Evolutionary conservation across 2,888 invertebrate genomes (phyloP), one percentile per base, ranked within the genome.

Genomic region (Eristalis tenax): DNA sequence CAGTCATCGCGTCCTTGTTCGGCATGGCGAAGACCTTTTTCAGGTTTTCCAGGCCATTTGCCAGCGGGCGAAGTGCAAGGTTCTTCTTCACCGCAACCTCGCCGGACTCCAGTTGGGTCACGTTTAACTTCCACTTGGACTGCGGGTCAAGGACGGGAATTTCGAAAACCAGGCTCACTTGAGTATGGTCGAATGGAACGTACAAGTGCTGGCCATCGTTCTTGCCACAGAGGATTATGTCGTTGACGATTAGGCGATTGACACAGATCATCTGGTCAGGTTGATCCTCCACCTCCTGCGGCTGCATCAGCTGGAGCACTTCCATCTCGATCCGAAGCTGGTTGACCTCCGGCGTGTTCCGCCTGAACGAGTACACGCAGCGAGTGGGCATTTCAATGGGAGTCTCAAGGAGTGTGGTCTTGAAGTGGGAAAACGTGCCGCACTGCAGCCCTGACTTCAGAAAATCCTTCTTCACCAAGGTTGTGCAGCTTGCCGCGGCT

Each of bases 151-250:
- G 0, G 59, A 26, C 5, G 6, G 59, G 59, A 4, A 59, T 23
- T 5, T 23, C 26, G 26, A 59, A 59, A 4, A 28, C 59, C 1
- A 59, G 28, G 1, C 1, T 59, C 26, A 26, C 26, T 13, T 83
- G 88, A 5, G 90, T 90, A 2, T 90, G 91, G 79, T 91, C 90
- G 84, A 92, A 92, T 10, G 91, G 92, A 32, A 93, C 35, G 81
- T 92, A 91, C 26, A 92, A 89, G 89, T 96, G 96, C 82, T 95
- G 95, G 22, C 94, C 94, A 59, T 93, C 94, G 89, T 95, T 95
- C 89, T 94, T 94, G 5, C 95, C 95, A 77, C 96, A 95, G 2
- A 95, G 90, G 0, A 86, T 90, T 35, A 91, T 89, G 22, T 85
- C 82, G 6, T 89, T 91, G 0, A 91, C 91, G 70, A 90, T 87